Conservation (phyloP, 1,140 invertebrate species). For the Caenorhabditis remanei region DNA sequence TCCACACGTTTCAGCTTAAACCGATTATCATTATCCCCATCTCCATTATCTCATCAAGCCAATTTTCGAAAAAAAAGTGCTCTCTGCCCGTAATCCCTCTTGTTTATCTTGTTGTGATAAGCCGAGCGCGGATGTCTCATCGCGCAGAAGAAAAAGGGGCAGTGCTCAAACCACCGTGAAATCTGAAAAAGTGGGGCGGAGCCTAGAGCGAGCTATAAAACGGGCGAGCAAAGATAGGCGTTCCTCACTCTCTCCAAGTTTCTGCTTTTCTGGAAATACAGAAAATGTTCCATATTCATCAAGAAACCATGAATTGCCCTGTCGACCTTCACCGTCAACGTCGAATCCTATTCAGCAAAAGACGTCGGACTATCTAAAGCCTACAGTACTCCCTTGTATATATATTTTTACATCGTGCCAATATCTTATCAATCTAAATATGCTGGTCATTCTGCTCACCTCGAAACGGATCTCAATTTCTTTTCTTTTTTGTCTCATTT, state of each 20-base stretch:
- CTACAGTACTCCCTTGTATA: not conserved
- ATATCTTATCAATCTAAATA: too few relatives aligned
- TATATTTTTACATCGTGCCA: too few relatives aligned
- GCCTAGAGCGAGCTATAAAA: not conserved
- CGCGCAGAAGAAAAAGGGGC: not conserved
- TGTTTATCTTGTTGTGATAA: not conserved
- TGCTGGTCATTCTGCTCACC: too few relatives aligned
- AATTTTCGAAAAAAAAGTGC: not conserved
- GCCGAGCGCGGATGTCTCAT: too few relatives aligned
- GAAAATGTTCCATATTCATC: constrained; percentile 34
- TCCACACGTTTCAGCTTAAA: too few relatives aligned
- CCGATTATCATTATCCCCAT: too few relatives aligned
- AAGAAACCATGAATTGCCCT: constrained; percentile 10
- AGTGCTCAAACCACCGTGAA: not conserved
- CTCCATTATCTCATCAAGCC: too few relatives aligned
- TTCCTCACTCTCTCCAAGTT: not conserved
- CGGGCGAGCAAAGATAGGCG: not conserved
- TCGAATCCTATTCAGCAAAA: not conserved
- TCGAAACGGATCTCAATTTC: too few relatives aligned
- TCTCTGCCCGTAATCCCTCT: not conserved
- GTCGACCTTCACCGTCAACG: not conserved
- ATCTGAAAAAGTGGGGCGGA: not conserved
- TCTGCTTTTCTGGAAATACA: not conserved
- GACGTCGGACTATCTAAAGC: not conserved
- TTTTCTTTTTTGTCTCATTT: too few relatives aligned